These are phyloP conservation scores for Lithosia quadra DNA, from an alignment of 2,888 invertebrate genomes.

Conservation along the genomic window DNA sequence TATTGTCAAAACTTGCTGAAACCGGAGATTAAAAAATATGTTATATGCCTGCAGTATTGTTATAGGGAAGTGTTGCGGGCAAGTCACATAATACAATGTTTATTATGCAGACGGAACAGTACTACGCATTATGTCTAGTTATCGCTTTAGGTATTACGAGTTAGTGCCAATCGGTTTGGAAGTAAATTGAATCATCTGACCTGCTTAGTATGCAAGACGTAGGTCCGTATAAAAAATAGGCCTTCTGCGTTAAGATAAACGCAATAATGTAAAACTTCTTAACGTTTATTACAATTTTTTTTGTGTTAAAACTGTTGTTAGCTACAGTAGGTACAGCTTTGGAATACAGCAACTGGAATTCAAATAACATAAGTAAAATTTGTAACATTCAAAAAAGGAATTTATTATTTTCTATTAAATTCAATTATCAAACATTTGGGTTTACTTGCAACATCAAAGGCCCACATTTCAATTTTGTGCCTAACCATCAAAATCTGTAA, in stretches of 20 bases:
- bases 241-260: not conserved
- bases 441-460: too few species aligned
- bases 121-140: not conserved
- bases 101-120: too few species aligned
- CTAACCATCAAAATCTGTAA: too few species aligned
- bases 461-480: too few species aligned
- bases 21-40: not conserved
- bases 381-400: too few species aligned
- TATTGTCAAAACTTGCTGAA: not conserved
- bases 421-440: too few species aligned
- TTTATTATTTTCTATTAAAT: too few species aligned
- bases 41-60: too few species aligned
- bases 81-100: too few species aligned
- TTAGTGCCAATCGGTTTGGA: not conserved
- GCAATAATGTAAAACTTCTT: not conserved
- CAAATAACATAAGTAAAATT: not conserved
- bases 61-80: too few species aligned
- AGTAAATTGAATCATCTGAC: not conserved
- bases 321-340: not conserved
- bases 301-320: too few species aligned
- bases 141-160: not conserved
- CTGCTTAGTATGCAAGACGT: not conserved
- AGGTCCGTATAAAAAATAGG: not conserved
- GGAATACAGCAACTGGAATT: not conserved
- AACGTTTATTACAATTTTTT: not conserved